A percentile compares a stretch with the other conserved stretches of the same genome.
These are phyloP conservation scores for Diarsia brunnea DNA, from an alignment of 2,888 invertebrate genomes.

Conservation along the genomic window DNA sequence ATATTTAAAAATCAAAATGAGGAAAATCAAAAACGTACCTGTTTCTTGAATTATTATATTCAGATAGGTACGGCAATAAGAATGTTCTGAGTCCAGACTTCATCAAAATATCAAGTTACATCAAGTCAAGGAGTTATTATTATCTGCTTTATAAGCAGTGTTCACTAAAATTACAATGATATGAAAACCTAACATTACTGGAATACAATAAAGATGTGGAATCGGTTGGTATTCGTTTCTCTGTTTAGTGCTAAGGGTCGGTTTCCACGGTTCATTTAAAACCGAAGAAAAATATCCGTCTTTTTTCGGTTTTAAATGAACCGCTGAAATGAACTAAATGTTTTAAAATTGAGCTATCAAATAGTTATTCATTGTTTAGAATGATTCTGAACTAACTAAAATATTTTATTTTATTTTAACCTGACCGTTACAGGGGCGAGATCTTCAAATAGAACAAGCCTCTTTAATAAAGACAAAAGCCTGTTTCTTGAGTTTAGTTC, in stretches of 20 bases:
- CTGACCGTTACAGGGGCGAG: background rate
- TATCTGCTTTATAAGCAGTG: background rate
- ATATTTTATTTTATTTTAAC: background rate
- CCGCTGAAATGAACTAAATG: background rate
- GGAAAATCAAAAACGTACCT: background rate
- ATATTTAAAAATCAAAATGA: background rate
- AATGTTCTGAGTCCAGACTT: background rate
- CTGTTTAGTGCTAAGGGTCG: slow-evolving; percentile 9
- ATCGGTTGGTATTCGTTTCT: slow-evolving; percentile 20
- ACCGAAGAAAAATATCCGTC: background rate
- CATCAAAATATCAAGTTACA: slow-evolving; percentile 39
- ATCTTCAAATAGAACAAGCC: background rate
- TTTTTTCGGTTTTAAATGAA: too few relatives aligned
- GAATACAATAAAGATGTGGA: slow-evolving; percentile 38
- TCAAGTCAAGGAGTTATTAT: background rate
- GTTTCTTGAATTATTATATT: slow-evolving; percentile 9
- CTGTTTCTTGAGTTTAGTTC: background rate
- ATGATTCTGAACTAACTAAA: background rate
- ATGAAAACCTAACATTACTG: slow-evolving; percentile 30
- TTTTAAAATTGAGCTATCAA: background rate
- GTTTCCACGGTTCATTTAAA: background rate
- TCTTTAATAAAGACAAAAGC: background rate
- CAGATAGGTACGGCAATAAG: background rate
- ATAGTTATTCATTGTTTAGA: background rate
- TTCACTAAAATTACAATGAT: slow-evolving; percentile 20